These are phyloP conservation scores for Leptonema lineaticorne DNA, from an alignment of 1,140 invertebrate genomes.

Conservation along the genomic window DNA sequence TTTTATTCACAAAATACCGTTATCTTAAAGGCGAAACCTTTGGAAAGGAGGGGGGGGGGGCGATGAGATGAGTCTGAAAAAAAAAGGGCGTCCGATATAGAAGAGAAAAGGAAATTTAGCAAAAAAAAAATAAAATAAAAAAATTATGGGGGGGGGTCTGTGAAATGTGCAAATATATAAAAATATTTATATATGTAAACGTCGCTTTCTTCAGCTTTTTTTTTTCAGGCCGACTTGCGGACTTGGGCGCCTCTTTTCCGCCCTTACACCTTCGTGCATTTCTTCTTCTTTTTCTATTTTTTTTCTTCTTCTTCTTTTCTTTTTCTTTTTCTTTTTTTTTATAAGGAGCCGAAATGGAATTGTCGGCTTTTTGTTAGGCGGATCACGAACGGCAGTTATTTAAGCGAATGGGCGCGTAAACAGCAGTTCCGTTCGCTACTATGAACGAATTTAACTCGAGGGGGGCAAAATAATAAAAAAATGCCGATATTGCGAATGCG, in stretches of 20 bases:
- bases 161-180: not conserved
- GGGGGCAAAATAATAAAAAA: too few species aligned
- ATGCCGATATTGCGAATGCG: not conserved
- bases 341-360: not conserved
- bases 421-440: conserved; percentile 13
- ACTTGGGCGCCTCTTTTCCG: too few species aligned
- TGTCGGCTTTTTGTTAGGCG: not conserved
- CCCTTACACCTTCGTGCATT: too few species aligned
- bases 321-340: not conserved
- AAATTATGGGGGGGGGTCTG: too few species aligned
- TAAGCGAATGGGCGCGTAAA: conserved; percentile 19
- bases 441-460: conserved; percentile 15
- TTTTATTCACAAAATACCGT: not conserved
- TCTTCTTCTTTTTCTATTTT: too few species aligned
- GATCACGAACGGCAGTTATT: conserved; percentile 26
- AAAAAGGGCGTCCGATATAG: too few species aligned
- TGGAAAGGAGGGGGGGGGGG: too few species aligned
- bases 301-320: not conserved
- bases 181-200: not conserved
- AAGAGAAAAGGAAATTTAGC: too few species aligned
- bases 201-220: too few species aligned
- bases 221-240: not conserved
- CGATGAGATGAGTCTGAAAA: too few species aligned
- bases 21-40: not conserved
- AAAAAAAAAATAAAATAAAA: not conserved